These are phyloP conservation scores for Torymus texanus DNA, from an alignment of 2,888 invertebrate genomes.

Conservation along the genomic window DNA sequence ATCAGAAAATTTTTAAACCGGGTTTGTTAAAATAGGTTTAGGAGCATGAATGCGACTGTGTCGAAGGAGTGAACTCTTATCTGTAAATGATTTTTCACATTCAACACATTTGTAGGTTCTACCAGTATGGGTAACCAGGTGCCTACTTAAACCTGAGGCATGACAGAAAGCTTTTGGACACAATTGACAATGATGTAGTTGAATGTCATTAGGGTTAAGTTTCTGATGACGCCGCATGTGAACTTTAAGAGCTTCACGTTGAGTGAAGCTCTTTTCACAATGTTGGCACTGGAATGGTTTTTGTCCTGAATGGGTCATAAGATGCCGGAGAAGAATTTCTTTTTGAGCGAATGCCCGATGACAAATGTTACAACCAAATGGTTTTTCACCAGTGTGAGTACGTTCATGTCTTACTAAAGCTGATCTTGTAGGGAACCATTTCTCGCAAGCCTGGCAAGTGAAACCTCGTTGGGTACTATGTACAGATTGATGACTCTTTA, in stretches of 20 bases:
- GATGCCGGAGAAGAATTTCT: slow-evolving; percentile 78
- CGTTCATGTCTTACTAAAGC: slow-evolving; percentile 83
- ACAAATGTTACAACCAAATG: slow-evolving; percentile 76
- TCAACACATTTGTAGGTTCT: slow-evolving; percentile 80
- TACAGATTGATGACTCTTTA: slow-evolving; percentile 80
- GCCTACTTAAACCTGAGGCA: slow-evolving; percentile 82
- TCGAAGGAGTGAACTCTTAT: slow-evolving; percentile 83
- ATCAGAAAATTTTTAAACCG: slow-evolving; percentile 34
- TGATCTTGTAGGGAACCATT: slow-evolving; percentile 82
- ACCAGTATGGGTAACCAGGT: slow-evolving; percentile 81
- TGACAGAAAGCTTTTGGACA: slow-evolving; percentile 80
- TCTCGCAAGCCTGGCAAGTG: slow-evolving; percentile 80
- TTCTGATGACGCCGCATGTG: slow-evolving; percentile 80
- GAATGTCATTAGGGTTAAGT: slow-evolving; percentile 78
- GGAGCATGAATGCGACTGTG: slow-evolving; percentile 77
- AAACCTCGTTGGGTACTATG: slow-evolving; percentile 79
- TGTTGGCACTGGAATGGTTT: slow-evolving; percentile 82
- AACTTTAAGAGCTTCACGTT: slow-evolving; percentile 81
- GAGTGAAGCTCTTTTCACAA: slow-evolving; percentile 84
- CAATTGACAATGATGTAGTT: slow-evolving; percentile 81
- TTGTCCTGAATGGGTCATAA: slow-evolving; percentile 76
- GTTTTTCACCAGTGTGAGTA: slow-evolving; percentile 79
- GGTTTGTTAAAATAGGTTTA: slow-evolving; percentile 61
- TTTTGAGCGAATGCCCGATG: slow-evolving; percentile 84
- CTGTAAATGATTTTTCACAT: slow-evolving; percentile 83